Conservation (phyloP, 2,797 vertebrate species). For the Sitta carolinensis region DNA sequence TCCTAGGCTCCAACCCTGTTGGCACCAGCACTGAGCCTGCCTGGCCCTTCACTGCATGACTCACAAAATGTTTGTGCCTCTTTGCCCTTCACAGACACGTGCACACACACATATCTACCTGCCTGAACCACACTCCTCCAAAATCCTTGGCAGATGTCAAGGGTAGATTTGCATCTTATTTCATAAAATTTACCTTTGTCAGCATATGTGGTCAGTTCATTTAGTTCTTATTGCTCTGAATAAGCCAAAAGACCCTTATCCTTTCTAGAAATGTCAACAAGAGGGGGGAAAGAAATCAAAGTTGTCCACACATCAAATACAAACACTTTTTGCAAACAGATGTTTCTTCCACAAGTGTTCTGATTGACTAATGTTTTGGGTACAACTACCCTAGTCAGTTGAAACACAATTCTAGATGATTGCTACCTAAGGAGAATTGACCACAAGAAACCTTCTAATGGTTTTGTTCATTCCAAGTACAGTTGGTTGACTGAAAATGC, state of each 20-base stretch:
- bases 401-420: not conserved
- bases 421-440: not conserved
- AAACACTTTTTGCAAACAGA: not conserved
- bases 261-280: not conserved
- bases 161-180: not conserved
- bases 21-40: not conserved
- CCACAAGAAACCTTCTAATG: not conserved
- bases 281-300: not conserved
- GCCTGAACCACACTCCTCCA: not conserved
- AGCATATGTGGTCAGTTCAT: not conserved
- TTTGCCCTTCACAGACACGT: not conserved
- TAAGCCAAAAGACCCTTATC: not conserved
- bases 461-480: not conserved
- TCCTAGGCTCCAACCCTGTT: not conserved
- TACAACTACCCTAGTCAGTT: not conserved
- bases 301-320: not conserved
- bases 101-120: not conserved
- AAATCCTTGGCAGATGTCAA: not conserved
- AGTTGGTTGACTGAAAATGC: not conserved
- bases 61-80: accelerated
- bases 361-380: not conserved
- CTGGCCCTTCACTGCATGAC: not conserved
- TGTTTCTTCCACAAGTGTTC: not conserved
- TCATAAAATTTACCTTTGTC: not conserved
- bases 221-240: not conserved